Percentiles rank a stretch among this genome's conserved stretches.
Conservation (phyloP, 1,140 invertebrate species). For the Antheraea pernyi region DNA sequence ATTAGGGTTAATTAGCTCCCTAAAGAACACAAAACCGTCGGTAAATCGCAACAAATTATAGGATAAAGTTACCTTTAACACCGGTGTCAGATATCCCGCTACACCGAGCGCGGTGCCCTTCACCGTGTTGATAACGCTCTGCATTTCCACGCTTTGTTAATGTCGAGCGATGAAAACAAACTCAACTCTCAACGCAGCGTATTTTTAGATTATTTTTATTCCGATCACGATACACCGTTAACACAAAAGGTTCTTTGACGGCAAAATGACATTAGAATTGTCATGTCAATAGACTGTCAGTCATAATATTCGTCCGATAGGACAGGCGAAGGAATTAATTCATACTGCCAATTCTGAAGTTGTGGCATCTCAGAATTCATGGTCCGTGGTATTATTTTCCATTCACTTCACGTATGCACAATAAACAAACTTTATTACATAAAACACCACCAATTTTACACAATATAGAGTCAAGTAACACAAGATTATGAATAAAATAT, state of each 20-base stretch:
- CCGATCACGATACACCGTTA: not conserved
- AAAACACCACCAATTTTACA: too few relatives aligned
- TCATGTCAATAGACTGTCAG: not conserved
- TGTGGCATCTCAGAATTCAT: too few relatives aligned
- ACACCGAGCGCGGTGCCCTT: conserved; percentile 97
- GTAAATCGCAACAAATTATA: conserved; percentile 7
- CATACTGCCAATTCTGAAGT: too few relatives aligned
- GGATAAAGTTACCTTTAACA: conserved; percentile 85
- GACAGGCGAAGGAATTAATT: too few relatives aligned
- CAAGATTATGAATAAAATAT: too few relatives aligned
- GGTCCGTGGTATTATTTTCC: too few relatives aligned
- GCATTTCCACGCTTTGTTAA: conserved; percentile 82
- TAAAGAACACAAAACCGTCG: not conserved
- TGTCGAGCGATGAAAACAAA: not conserved
- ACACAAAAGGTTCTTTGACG: not conserved
- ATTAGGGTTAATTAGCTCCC: not conserved
- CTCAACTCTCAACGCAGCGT: not conserved
- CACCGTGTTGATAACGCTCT: conserved; percentile 96
- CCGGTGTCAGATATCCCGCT: conserved; percentile 97
- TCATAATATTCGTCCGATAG: too few relatives aligned
- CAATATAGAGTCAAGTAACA: too few relatives aligned
- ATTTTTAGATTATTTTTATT: not conserved
- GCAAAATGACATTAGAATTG: not conserved
- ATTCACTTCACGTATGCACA: too few relatives aligned
- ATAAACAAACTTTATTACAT: too few relatives aligned